Evolutionary conservation across 2,113 vertebrate species (phyloP).

Genomic region (Pterocles gutturalis): DNA sequence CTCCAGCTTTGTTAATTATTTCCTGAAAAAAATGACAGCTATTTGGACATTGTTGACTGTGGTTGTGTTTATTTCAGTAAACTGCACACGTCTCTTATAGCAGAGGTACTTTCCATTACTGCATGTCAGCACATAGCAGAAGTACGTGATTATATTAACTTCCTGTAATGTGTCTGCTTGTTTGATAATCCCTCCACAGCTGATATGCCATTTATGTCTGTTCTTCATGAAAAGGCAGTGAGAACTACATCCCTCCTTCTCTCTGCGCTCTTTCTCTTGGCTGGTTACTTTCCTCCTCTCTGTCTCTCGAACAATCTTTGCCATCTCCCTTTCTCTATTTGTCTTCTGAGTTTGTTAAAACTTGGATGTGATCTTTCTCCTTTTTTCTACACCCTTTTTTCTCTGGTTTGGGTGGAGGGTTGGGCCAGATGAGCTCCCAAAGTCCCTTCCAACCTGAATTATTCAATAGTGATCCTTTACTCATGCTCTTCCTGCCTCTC

Average conservation of each 20-base stretch:
- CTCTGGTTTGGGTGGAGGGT: neutral
- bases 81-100: neutral
- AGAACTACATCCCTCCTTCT: neutral
- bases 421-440: neutral
- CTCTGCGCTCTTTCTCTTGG: neutral
- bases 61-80: neutral
- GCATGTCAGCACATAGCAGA: neutral
- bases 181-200: neutral
- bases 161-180: accelerated
- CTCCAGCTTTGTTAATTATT: slow-evolving; percentile 59
- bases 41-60: neutral
- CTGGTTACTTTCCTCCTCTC: neutral
- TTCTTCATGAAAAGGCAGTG: neutral
- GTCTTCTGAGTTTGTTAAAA: neutral
- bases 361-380: neutral
- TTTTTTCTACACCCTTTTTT: neutral
- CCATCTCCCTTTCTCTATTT: neutral
- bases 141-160: neutral
- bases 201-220: accelerated
- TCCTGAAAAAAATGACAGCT: slow-evolving; percentile 1
- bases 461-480: accelerated
- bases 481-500: accelerated
- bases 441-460: neutral
- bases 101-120: neutral
- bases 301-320: neutral